Evolutionary conservation across 1,140 invertebrate species (phyloP), one percentile per base, ranked within the genome.

Genomic region (Pogonus chalceus): DNA sequence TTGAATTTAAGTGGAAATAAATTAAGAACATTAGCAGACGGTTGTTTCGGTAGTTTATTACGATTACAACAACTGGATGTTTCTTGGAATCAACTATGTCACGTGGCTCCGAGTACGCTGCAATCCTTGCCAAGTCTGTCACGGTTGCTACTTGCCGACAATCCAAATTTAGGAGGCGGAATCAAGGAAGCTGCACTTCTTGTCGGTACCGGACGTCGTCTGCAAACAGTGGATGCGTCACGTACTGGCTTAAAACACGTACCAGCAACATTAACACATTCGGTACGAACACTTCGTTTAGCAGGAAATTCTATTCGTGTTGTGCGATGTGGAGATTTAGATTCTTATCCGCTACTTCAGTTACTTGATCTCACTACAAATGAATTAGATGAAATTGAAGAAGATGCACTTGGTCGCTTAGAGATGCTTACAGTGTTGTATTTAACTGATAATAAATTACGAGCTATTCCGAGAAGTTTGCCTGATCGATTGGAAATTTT

Each of bases 291-390:
- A 54, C 72, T 96, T 20, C 80, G 84, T 23, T 69, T 94, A 0
- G 79, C 84, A 1, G 82, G 85, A 14, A 96, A 96, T 62, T 72
- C 43, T 0, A 68, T 70, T 4, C 53, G 54, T 49, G 72, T 77
- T 0, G 82, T 96, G 16, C 78, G 80, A 35, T 81, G 87, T 59
- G 88, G 89, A n/a, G 89, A 93, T 62, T 76, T 96, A 53, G 89
- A 92, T 62, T 90, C 89, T 57, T 94, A 93, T 67, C 90, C 90
- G 0, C 69, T 92, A 16, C 68, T 96, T 9, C 84, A 84, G 56
- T 75, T 87, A 22, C 67, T 96, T 21, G 86, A 92, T 62, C 78
- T 96, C 24, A 87, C 87, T 20, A 77, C 85, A 50, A 95, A 94
- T 64, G 73, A 77, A 54, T 78, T 96, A 22, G 71, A 70, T 35